Evolutionary conservation across 2,888 invertebrate species (phyloP), one percentile per base, ranked within the genome.

Genomic region (Acrobasis consociella): DNA sequence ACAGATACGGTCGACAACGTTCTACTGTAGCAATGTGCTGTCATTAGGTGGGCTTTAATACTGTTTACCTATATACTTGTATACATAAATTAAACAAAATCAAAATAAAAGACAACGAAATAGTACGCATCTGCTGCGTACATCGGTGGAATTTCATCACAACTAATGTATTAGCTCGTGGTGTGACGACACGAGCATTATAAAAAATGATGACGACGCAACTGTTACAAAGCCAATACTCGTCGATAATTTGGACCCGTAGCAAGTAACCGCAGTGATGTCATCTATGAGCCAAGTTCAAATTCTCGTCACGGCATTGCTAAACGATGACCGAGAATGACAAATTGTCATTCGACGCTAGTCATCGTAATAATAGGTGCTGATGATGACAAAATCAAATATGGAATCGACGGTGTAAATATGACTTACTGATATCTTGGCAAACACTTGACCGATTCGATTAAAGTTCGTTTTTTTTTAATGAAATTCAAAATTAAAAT

Each of bases 301-400:
- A 69, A 76, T 73, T 69, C 67, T 71, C 73, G 75, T 73, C 74
- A 69, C 64, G 65, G 69, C 78, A 83, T 86, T 79, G 74, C 77
- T 73, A 65, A 80, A 75, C 72, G 78, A 78, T 87, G 87, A 88
- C 82, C 77, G 75, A 72, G 64, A 69, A 67, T 68, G 72, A 72
- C 72, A 72, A 71, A 66, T 62, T 64, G 69, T 65, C 71, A 73
- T 63, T 64, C 79, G 80, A 80, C 3, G 55, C 9, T 46, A 11
- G 22, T 22, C 16, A 46, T 46, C 13, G 56, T 22, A 17, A 78
- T 69, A 59, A 46, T 16, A 61, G 62, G 62, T 64, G 64, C 60
- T 50, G 49, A 15, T 56, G 37, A 58, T 58, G 49, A 58, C 38
- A 60, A 53, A 58, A 56, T 67, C 38, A 53, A 37, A 38, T 16